Evolutionary conservation across 2,113 vertebrate genomes (phyloP), one percentile per base, ranked within the genome.

Genomic region (Hipposideros armiger): DNA sequence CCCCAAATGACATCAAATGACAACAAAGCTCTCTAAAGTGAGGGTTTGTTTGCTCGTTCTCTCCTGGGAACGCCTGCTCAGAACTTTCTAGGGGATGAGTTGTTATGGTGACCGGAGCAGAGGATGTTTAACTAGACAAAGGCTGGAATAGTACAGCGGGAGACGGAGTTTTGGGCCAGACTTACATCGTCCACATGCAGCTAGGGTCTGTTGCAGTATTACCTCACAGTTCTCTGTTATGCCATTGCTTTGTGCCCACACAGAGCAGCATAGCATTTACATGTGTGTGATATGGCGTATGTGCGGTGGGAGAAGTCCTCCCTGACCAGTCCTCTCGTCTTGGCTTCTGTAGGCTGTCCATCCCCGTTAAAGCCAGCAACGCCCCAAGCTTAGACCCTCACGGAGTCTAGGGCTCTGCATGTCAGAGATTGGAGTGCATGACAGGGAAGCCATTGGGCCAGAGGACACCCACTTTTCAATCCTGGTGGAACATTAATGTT

Each of bases 91-190:
- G 1, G 50, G 47, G 69, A 15, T 87, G 62, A 54, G n/a, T 47
- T 72, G 47, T 64, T 52, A 42, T 0, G 0, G 24, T 26, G 88
- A 83, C 2, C 22, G 70, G 56, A 28, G 15, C 42, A 16, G 60
- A 69, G 58, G 56, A 74, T 32, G 60, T 42, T 36, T 56, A 36
- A 67, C 36, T 26, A 52, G n/a, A 77, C 58, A 81, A 56, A 50
- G 52, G 69, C 3, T 2, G 28, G 22, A 8, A 24, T 0, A 40
- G 42, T 8, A 32, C 2, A 62, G 66, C 7, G 4, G 30, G 6
- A 83, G 64, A 45, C 42, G 26, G 36, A 47, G 62, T 50, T 10
- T 74, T 3, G 32, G 28, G 28, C 42, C 74, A 85, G 16, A 36
- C 26, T 84, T 7, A 52, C 7, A 4, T 32, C 30, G n/a, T 26